Percentiles rank a stretch among this genome's conserved stretches.
phyloP scores from a whole-genome alignment of 2,888 invertebrate species.

The Amorpha juglandis region DNA sequence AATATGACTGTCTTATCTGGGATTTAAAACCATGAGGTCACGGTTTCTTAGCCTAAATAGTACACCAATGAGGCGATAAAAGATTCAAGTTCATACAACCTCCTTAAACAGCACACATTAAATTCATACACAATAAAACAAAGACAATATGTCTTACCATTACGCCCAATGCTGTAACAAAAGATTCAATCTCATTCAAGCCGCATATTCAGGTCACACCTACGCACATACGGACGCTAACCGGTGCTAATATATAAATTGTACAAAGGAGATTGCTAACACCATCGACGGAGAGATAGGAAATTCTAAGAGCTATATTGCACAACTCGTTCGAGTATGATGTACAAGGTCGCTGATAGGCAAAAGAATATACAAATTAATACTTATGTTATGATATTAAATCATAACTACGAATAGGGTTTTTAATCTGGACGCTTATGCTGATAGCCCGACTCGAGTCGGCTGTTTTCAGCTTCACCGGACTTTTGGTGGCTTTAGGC shows the following conservation, averaged over 20 bases:
- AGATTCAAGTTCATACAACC: neutral
- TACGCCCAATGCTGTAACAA: slow-evolving; percentile 30
- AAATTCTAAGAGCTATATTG: slow-evolving; percentile 13
- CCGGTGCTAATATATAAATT: slow-evolving; percentile 57
- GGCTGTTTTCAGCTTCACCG: no score
- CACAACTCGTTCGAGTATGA: neutral
- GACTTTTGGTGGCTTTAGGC: no score
- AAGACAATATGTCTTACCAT: slow-evolving; percentile 3
- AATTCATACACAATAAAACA: neutral
- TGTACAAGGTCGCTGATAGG: neutral
- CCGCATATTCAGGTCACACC: slow-evolving; percentile 56
- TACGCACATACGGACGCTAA: slow-evolving; percentile 53
- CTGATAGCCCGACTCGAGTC: no score
- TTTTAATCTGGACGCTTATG: no score
- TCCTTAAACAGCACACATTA: no score
- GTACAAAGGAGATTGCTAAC: slow-evolving; percentile 37
- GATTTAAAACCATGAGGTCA: no score
- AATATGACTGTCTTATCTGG: no score
- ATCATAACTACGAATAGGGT: no score
- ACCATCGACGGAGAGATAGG: slow-evolving; percentile 3
- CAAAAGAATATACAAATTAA: neutral
- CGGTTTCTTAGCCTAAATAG: no score
- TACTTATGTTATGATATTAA: no score
- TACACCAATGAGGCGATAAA: neutral
- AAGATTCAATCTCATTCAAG: slow-evolving; percentile 37